Evolutionary conservation across 1,140 invertebrate genomes (phyloP).

Genomic region (Drosophila pseudoananassae): DNA sequence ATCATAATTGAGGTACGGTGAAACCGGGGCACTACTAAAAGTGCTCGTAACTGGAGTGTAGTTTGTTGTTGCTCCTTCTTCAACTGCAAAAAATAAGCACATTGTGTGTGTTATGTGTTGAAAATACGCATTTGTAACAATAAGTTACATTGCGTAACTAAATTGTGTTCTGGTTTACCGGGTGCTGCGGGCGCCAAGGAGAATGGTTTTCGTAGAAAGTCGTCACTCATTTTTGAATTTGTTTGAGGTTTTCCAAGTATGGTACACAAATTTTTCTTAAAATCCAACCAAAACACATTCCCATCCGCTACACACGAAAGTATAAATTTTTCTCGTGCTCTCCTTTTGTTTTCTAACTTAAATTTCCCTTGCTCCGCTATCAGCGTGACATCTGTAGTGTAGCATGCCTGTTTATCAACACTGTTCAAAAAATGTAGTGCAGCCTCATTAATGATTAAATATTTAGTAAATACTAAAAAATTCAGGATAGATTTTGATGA

Average conservation of each 20-base stretch:
- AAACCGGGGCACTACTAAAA: conserved; percentile 86
- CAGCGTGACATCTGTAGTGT: conserved; percentile 24
- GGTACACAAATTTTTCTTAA: conserved; percentile 49
- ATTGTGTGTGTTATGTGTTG: too few species aligned
- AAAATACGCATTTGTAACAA: conserved; percentile 33
- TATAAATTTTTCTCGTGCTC: conserved; percentile 41
- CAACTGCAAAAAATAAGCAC: conserved; percentile 45
- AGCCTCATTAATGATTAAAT: background rate
- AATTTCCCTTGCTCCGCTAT: background rate
- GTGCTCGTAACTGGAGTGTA: conserved; percentile 55
- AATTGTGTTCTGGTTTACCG: conserved; percentile 58
- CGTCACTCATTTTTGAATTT: conserved; percentile 83
- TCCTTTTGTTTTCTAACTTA: conserved; percentile 52
- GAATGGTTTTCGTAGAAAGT: conserved; percentile 80
- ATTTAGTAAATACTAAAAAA: background rate
- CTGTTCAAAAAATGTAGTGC: conserved; percentile 2
- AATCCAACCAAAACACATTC: conserved; percentile 38
- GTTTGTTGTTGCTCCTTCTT: conserved; percentile 49
- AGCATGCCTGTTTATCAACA: conserved; percentile 13
- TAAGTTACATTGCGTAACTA: conserved; percentile 65
- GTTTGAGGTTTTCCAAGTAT: conserved; percentile 33
- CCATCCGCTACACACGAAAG: conserved; percentile 45
- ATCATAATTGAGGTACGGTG: conserved; percentile 97
- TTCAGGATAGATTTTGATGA: too few species aligned
- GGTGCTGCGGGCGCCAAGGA: conserved; percentile 61